Percentiles rank a stretch among this genome's conserved stretches.
phyloP scores from a whole-genome alignment of 2,113 vertebrate genomes.

The Irena cyanogastra region DNA sequence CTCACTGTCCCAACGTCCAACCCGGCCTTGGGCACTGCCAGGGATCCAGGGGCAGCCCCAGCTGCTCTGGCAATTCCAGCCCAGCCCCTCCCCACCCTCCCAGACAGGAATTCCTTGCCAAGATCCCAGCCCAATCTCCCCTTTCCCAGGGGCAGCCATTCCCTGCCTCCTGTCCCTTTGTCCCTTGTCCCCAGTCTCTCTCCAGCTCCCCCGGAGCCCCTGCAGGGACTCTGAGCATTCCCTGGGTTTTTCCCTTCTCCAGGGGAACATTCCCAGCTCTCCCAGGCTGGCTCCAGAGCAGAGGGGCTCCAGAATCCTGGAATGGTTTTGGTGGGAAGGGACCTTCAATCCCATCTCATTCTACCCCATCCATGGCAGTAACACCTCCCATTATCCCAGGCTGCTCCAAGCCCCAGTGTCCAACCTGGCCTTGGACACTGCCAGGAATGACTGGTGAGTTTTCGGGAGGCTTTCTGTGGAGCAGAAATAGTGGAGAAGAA shows the following conservation, averaged over 20 bases:
- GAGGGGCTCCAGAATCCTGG: neutral
- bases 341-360: accelerated
- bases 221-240: accelerated
- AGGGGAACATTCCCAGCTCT: neutral
- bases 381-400: neutral
- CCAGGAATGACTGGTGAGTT: neutral
- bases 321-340: accelerated
- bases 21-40: neutral
- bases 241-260: neutral
- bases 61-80: neutral
- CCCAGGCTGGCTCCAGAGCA: too few species aligned
- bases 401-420: accelerated
- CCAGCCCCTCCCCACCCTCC: neutral
- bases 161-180: neutral
- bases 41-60: neutral
- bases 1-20: neutral
- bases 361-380: accelerated
- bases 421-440: neutral
- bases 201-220: neutral
- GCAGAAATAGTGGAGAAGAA: neutral
- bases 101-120: too few species aligned
- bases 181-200: neutral
- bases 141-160: neutral
- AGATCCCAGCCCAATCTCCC: neutral
- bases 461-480: neutral